Base-by-base conservation (phyloP, 2,888 invertebrate genomes). In the Lasioglossum zephyrum region DNA sequence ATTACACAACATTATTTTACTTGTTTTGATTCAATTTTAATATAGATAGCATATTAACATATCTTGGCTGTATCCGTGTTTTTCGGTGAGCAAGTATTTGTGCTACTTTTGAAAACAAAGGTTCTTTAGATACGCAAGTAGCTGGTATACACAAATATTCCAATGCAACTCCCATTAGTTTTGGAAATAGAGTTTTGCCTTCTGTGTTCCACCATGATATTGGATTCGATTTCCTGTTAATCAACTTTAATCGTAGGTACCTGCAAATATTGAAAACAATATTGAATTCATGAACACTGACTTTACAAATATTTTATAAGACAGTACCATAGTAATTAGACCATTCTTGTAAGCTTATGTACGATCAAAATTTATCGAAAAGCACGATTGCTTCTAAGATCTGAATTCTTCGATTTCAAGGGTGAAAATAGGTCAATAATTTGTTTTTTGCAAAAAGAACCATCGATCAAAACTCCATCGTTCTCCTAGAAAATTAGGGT, bases 161-260 rank as follows among this genome's bases (percentile, higher is more conserved):
- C 9, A 49, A 70, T 6, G 77, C 77, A 11, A 72, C 11, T 36
- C 70, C 41, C 49, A 39, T 26, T 16, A 77, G 49, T 8, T 53
- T 53, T 26, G 77, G 77, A 8, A 72, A 72, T 41, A 22, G 18
- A 1, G 18, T 4, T 6, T 26, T 70, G 41, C 77, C 77, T 1
- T 41, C 47, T 2, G 49, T 72, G 13, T 72, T 79, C 79, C 75
- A 79, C 79, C 79, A 79, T 2, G 47, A 49, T 1, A 79, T 60
- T 4, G 79, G 75, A 66, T 74, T 26, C 8, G 18, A 44, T 22
- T 47, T 75, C 22, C 79, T 63, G 18, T 66, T 26, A 39, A 75
- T 75, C 39, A 75, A 4, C n/a, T 36, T 63, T n/a, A 16, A 26
- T 22, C 26, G 47, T 26, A 63, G 26, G 1, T 79, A 79, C 74